Evolutionary conservation across 2,113 vertebrate species (phyloP).

Genomic region (Oophaga pumilio): DNA sequence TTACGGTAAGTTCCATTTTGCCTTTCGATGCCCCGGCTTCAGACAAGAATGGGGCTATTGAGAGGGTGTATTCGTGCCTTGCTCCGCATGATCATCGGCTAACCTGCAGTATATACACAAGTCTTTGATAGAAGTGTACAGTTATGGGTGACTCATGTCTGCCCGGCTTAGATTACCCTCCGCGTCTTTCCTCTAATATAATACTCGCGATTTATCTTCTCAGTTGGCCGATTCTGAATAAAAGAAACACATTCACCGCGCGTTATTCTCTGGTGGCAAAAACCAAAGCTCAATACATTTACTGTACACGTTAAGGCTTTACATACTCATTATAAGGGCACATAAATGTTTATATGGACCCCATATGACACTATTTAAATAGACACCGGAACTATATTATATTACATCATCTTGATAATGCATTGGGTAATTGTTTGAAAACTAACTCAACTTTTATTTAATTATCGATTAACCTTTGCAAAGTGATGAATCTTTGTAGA

Average conservation of each 20-base stretch:
- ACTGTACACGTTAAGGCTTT: not conserved
- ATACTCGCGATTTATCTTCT: not conserved
- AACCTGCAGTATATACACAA: not conserved
- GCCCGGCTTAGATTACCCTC: not conserved
- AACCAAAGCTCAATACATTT: not conserved
- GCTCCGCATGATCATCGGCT: not conserved
- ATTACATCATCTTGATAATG: no score
- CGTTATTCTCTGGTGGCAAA: not conserved
- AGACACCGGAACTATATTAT: no score
- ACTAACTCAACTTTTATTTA: no score
- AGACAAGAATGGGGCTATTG: not conserved
- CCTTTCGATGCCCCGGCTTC: not conserved
- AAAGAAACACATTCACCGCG: not conserved
- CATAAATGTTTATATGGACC: not conserved
- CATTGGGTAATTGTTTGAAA: no score
- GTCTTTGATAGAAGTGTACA: not conserved
- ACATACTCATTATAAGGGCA: not conserved
- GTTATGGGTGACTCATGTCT: conserved; percentile 11
- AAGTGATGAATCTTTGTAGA: no score
- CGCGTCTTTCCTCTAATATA: not conserved
- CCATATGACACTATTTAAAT: no score
- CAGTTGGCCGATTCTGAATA: not conserved
- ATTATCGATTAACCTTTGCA: no score
- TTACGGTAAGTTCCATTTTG: not conserved
- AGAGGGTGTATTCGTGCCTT: not conserved